Evolutionary conservation across 2,888 invertebrate genomes (phyloP), one percentile per base, ranked within the genome.

Genomic region (Brassicogethes aeneus): DNA sequence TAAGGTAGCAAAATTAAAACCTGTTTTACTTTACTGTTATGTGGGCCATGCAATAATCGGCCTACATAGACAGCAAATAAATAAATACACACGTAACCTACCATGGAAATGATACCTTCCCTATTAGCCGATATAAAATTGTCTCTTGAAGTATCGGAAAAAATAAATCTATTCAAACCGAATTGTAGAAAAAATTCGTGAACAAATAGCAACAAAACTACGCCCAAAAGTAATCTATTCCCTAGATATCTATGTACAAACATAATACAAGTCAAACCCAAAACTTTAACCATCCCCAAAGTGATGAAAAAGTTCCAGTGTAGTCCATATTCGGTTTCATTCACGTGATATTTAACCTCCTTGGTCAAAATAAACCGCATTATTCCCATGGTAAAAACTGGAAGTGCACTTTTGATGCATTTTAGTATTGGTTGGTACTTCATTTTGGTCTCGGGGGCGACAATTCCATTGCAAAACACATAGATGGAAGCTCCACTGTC

Each of bases 251-350:
- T 23, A 7, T 7, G 10, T 7, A 23, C 23, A n/a, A n/a, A n/a
- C n/a, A n/a, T n/a, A n/a, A n/a, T n/a, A n/a, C n/a, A n/a, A 5
- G 10, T 23, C 1, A 79, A 79, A 30, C 83, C 81, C 14, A 85
- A 58, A 1, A 90, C 62, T 68, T 89, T 92, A 13, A 91, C 82
- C 31, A 82, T 68, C 2, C 89, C 92, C 41, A 99, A 69, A 0
- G 95, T 96, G 51, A 94, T 82, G 66, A 97, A 99, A 64, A 99
- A 99, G 68, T 99, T 99, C 90, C 96, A 94, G 65, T 99, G 96
- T 0, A 84, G 76, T 0, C 99, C 99, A 72, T 99, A 99, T 65
- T 99, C 99, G 0, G 85, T 79, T 0, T 87, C 78, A 64, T 92
- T 88, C 56, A 87, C 85, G 42, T 89, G 86, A 65, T 99, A 97